Evolutionary conservation across 2,888 invertebrate genomes (phyloP), one percentile per base, ranked within the genome.

Genomic region (Thelaira solivaga): DNA sequence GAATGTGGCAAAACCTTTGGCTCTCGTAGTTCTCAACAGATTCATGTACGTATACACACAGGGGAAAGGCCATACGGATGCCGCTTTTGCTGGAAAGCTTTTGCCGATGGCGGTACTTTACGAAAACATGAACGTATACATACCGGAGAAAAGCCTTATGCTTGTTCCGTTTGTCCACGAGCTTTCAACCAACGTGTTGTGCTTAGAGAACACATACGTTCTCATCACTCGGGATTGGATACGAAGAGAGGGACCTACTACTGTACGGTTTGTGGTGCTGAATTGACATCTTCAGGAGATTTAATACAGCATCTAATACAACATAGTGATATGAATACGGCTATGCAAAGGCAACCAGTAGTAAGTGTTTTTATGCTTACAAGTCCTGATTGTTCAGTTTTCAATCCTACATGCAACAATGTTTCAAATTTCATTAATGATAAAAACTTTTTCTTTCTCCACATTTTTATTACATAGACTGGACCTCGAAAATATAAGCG

Each of bases 121-220:
- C 90, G 96, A 31, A 96, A 96, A 85, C 96, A 96, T 85, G 96
- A 96, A 85, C 90, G 96, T 8, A 96, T 96, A 83, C 96, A 96
- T 83, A 96, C 96, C 0, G 95, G 92, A 22, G 95, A 95, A 85
- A 96, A 96, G 85, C 96, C 96, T 0, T 96, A 96, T 85, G 95
- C 94, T 7, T 96, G 96, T 85, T 94, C 95, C 0, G 95, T 96
- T 47, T 96, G 96, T 83, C 94, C 95, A 16, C 92, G 95, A 75
- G 96, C 96, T 26, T 96, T 96, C 88, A 96, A 96, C 90, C 96
- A 96, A 87, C 92, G 95, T 82, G 95, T 96, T 0, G 96, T 96
- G 26, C 89, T 96, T 31, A 91, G 96, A 1, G 96, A 96, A 84
- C 96, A 96, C 84, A 95, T 96, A 51, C 91, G 96, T 65, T 94